Conservation (phyloP, 2,113 vertebrate genomes). For the Hiodon alosoides region DNA sequence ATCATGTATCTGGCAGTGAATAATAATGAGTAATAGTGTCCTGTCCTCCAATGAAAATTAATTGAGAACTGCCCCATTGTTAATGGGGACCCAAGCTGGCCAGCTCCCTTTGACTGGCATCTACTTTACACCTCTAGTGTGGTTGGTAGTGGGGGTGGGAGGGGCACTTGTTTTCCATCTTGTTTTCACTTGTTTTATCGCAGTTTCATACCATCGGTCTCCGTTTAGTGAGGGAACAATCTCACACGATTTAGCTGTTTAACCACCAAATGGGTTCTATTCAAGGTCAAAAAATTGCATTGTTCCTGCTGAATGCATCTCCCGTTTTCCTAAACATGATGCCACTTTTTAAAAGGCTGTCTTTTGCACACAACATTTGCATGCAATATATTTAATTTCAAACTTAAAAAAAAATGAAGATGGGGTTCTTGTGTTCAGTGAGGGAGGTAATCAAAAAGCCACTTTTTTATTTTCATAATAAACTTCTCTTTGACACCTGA, state of each 20-base stretch:
- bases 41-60: neutral
- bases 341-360: neutral
- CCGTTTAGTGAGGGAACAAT: neutral
- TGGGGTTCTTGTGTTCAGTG: neutral
- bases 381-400: no score
- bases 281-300: neutral
- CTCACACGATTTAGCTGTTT: neutral
- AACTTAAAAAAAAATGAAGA: no score
- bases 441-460: slow-evolving; percentile 51
- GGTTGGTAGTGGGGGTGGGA: neutral
- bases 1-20: slow-evolving; percentile 18
- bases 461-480: slow-evolving; percentile 47
- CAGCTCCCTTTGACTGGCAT: slow-evolving; percentile 1
- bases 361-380: no score
- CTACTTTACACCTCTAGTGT: slow-evolving; percentile 8
- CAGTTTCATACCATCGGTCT: slow-evolving; percentile 1
- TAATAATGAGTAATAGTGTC: slow-evolving; percentile 11
- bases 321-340: neutral
- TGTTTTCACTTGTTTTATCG: slow-evolving; percentile 1
- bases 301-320: neutral
- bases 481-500: slow-evolving; percentile 42
- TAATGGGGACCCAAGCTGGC: slow-evolving; percentile 25
- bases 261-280: neutral
- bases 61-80: slow-evolving; percentile 17
- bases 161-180: neutral